A percentile compares a stretch with the other conserved stretches of the same genome.
These are phyloP conservation scores for Sphaerophoria taeniata DNA, from an alignment of 2,888 invertebrate species.

Conservation along the genomic window DNA sequence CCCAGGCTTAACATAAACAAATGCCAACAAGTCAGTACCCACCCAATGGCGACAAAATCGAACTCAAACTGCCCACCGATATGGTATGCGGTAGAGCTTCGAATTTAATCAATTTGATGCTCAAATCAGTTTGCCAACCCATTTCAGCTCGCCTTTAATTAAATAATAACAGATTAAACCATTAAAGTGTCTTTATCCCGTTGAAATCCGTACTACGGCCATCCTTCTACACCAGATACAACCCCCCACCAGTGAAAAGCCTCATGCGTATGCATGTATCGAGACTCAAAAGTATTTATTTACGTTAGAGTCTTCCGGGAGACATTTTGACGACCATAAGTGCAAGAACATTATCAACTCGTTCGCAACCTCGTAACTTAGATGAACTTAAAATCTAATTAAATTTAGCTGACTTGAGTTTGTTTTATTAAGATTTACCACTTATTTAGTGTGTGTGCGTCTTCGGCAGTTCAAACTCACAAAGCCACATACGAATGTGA, in stretches of 20 bases:
- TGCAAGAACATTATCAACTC: conserved; percentile 63
- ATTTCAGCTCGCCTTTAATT: conserved; percentile 68
- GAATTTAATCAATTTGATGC: conserved; percentile 65
- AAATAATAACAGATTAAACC: conserved; percentile 73
- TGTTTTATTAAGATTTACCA: conserved; percentile 44
- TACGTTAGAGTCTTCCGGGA: conserved; percentile 55
- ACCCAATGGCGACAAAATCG: conserved; percentile 30
- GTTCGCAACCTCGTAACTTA: conserved; percentile 68
- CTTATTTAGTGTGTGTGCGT: not conserved
- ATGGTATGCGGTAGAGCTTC: conserved; percentile 34
- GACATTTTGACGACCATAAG: conserved; percentile 69
- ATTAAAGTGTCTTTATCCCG: conserved; percentile 58
- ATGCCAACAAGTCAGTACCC: not conserved
- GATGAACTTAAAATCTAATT: conserved; percentile 75
- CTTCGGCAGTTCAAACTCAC: not conserved
- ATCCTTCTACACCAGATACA: not conserved
- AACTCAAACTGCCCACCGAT: not conserved
- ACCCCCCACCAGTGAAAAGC: not conserved
- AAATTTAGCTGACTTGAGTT: conserved; percentile 64
- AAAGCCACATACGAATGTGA: not conserved
- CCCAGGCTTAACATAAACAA: no score
- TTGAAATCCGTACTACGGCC: not conserved
- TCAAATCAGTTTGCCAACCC: conserved; percentile 72
- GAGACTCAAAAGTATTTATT: conserved; percentile 9
- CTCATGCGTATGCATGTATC: conserved; percentile 24